phyloP scores from a whole-genome alignment of 2,888 invertebrate species.

The Acholoe squamosa region DNA sequence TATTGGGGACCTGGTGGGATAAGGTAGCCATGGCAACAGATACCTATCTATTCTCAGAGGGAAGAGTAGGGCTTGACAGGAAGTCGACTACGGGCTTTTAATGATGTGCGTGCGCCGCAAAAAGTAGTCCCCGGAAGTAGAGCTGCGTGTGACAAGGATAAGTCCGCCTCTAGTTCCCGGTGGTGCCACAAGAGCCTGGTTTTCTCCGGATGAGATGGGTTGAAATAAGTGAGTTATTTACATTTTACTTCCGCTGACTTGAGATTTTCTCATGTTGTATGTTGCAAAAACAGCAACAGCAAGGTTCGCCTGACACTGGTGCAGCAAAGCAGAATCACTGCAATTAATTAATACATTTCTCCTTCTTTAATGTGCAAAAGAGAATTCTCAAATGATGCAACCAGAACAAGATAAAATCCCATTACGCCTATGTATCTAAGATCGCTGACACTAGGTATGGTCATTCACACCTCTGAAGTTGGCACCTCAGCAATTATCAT shows the following conservation, averaged over 20 bases:
- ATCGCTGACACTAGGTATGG: too few relatives aligned
- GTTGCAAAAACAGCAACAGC: too few relatives aligned
- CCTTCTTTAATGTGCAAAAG: too few relatives aligned
- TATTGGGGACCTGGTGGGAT: not conserved
- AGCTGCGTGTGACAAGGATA: conserved; percentile 1
- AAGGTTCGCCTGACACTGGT: too few relatives aligned
- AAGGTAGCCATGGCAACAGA: conserved; percentile 46
- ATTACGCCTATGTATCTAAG: too few relatives aligned
- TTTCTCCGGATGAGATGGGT: not conserved
- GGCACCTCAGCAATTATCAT: too few relatives aligned
- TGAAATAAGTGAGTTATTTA: not conserved
- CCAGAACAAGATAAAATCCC: too few relatives aligned
- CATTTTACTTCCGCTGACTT: not conserved
- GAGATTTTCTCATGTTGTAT: not conserved
- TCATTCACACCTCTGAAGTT: too few relatives aligned
- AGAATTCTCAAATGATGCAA: too few relatives aligned
- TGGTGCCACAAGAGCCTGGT: not conserved
- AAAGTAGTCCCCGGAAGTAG: conserved; percentile 42
- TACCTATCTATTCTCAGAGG: conserved; percentile 44
- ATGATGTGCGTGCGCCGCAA: conserved; percentile 48
- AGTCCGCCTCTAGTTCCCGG: not conserved
- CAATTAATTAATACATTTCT: too few relatives aligned
- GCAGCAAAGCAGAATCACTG: too few relatives aligned
- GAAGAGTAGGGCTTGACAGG: not conserved
- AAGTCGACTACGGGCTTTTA: conserved; percentile 45